Evolutionary conservation across 1,140 invertebrate species (phyloP).

Genomic region (Drosophila baimaii): DNA sequence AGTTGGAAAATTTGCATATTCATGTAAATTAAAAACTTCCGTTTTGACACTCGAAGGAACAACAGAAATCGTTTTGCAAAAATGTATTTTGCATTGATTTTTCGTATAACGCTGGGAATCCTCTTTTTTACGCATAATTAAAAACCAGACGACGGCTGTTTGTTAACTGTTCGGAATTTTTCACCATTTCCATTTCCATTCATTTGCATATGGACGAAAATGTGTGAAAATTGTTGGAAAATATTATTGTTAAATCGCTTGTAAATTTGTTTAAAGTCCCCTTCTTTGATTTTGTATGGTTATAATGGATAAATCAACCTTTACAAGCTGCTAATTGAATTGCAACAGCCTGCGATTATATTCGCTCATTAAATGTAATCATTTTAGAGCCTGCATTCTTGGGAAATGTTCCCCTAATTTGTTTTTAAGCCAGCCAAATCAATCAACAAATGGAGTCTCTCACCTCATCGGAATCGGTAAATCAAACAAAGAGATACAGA

Average conservation of each 20-base stretch:
- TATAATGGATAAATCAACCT: conserved; percentile 15
- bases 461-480: conserved; percentile 43
- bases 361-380: conserved; percentile 29
- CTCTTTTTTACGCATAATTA: conserved; percentile 69
- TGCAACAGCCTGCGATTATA: background rate
- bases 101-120: conserved; percentile 11
- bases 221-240: conserved; percentile 25
- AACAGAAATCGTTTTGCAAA: conserved; percentile 40
- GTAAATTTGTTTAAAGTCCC: conserved; percentile 64
- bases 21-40: conserved; percentile 78
- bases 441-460: conserved; percentile 48
- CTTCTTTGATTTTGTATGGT: conserved; percentile 24
- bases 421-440: conserved; percentile 58
- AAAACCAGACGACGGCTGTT: conserved; percentile 43
- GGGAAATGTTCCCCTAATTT: conserved; percentile 42
- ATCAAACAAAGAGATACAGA: conserved; percentile 41
- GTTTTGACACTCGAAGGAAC: conserved; percentile 53
- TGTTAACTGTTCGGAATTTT: conserved; percentile 60
- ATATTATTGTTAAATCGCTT: conserved; percentile 78
- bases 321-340: conserved; percentile 26
- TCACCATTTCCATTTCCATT: conserved; percentile 49
- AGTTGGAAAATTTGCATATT: conserved; percentile 66
- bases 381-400: background rate
- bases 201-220: conserved; percentile 50
- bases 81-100: conserved; percentile 41